Percentiles rank a stretch among this genome's conserved stretches.
These are phyloP conservation scores for Rhineura floridana DNA, from an alignment of 2,113 vertebrate species.

Conservation along the genomic window DNA sequence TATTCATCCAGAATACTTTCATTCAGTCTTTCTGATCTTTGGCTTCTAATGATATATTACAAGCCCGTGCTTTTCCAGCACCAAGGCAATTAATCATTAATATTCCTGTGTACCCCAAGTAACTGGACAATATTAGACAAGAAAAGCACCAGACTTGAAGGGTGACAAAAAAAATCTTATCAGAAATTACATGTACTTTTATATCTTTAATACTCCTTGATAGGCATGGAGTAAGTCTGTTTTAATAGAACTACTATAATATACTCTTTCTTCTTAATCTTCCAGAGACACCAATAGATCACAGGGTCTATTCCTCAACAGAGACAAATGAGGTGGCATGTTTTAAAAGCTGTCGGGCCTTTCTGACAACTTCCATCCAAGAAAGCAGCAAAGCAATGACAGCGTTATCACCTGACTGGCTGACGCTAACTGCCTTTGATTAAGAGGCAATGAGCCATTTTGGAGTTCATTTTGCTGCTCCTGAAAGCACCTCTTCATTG, in stretches of 20 bases:
- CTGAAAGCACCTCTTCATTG: conserved; percentile 59
- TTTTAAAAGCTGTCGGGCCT: conserved; percentile 59
- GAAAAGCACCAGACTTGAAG: conserved; percentile 29
- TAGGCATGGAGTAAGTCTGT: conserved; percentile 40
- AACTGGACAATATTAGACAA: conserved; percentile 50
- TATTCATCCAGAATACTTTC: conserved; percentile 52
- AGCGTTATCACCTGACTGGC: conserved; percentile 61
- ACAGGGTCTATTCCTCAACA: conserved; percentile 30
- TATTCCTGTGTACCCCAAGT: conserved; percentile 33
- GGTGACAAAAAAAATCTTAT: conserved; percentile 41
- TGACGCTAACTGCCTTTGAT: conserved; percentile 63
- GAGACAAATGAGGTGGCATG: conserved; percentile 44
- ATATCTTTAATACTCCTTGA: conserved; percentile 30
- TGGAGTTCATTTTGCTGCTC: conserved; percentile 61
- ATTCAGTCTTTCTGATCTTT: conserved; percentile 49
- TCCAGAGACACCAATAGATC: conserved; percentile 37
- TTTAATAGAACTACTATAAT: conserved; percentile 48
- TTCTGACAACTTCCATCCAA: conserved; percentile 58
- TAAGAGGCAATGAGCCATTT: conserved; percentile 55
- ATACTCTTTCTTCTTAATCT: conserved; percentile 32
- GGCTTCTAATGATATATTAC: conserved; percentile 61
- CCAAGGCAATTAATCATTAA: conserved; percentile 59
- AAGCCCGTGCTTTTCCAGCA: conserved; percentile 47
- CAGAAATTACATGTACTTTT: conserved; percentile 38
- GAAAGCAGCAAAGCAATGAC: conserved; percentile 52